These are phyloP conservation scores for Magallana angulata DNA, from an alignment of 1,140 invertebrate species.

Conservation along the genomic window DNA sequence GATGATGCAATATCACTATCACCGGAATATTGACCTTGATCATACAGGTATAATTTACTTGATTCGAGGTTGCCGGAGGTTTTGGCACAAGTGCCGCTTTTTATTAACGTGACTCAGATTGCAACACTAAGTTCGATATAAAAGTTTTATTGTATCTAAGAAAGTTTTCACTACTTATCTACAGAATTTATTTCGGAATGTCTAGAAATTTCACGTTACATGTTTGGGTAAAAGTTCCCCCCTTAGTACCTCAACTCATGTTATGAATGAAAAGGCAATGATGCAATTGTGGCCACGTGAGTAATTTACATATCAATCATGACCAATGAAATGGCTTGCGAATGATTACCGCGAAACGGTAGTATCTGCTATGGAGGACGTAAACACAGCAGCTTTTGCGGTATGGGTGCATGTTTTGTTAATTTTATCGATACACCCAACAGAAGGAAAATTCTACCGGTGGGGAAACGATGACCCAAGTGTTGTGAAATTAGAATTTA, in stretches of 20 bases:
- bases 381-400: constrained; percentile 8
- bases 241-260: neutral
- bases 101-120: no score
- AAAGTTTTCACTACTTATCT: no score
- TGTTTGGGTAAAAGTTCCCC: neutral
- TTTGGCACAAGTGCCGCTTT: no score
- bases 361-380: constrained; percentile 32
- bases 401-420: constrained; percentile 52
- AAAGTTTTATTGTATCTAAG: no score
- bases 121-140: no score
- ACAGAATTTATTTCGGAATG: no score
- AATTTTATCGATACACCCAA: constrained; percentile 23
- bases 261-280: constrained; percentile 27
- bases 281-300: constrained; percentile 12
- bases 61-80: no score
- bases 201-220: no score
- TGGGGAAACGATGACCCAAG: constrained; percentile 35
- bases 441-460: constrained; percentile 38
- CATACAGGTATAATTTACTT: no score
- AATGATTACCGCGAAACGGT: constrained; percentile 29
- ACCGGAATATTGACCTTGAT: no score
- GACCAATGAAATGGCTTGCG: constrained; percentile 13
- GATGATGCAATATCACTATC: constrained; percentile 4
- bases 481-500: constrained; percentile 11
- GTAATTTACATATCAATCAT: constrained; percentile 31